Percentiles rank a stretch among this genome's conserved stretches.
Conservation (phyloP, 2,113 vertebrate species). For the mouse (Mus musculus) region GRCm39 chr6:66994001-66994500, state of each 20-base stretch:
- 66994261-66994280: background rate
- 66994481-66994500: constrained; percentile 93
- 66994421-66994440: background rate
- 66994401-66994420: background rate
- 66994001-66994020: background rate
- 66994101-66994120: background rate
- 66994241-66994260: background rate
- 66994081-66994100: background rate
- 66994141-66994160: background rate
- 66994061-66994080: background rate
- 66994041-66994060: background rate
- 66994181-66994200: background rate
- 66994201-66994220: background rate
- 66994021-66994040: background rate
- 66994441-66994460: constrained; percentile 95
- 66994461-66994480: constrained; percentile 95
- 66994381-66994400: background rate
- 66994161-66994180: background rate
- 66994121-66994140: constrained; percentile 17
- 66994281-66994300: background rate
- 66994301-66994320: background rate
- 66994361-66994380: background rate
- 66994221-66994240: background rate
- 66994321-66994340: background rate
- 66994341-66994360: background rate